Evolutionary conservation across 2,113 vertebrate species (phyloP).

Genomic region (Lophius piscatorius): DNA sequence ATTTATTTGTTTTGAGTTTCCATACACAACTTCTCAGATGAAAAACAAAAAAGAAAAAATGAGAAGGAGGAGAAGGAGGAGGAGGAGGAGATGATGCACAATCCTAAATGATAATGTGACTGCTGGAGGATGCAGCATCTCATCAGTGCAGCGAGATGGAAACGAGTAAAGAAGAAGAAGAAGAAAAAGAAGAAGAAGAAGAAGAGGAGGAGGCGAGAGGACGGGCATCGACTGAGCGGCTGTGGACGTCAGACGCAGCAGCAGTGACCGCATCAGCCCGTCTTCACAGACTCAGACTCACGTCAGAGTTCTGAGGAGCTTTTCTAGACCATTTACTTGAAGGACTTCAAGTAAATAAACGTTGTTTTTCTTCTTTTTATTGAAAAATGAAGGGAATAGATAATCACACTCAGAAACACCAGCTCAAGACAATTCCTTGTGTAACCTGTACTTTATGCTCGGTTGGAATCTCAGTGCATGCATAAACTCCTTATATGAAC

Average conservation of each 20-base stretch:
- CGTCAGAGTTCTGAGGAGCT: constrained; percentile 46
- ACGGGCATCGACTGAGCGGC: constrained; percentile 63
- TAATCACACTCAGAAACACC: constrained; percentile 75
- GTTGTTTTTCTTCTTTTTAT: constrained; percentile 20
- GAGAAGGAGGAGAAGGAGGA: not conserved
- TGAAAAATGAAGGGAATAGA: constrained; percentile 13
- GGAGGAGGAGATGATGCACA: constrained; percentile 11
- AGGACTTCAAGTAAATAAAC: constrained; percentile 34
- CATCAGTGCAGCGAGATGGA: constrained; percentile 20
- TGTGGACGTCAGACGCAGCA: constrained; percentile 43
- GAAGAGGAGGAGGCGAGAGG: constrained; percentile 24
- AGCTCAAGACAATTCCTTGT: constrained; percentile 78
- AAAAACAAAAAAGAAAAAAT: no score
- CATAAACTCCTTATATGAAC: constrained; percentile 74
- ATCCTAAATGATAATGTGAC: constrained; percentile 33
- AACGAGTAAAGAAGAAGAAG: constrained; percentile 1
- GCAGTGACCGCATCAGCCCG: constrained; percentile 65
- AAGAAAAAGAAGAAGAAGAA: not conserved
- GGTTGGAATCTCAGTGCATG: constrained; percentile 80
- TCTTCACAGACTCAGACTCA: constrained; percentile 19
- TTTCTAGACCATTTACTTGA: constrained; percentile 32
- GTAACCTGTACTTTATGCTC: constrained; percentile 75
- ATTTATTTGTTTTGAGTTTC: constrained; percentile 24
- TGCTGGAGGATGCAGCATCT: constrained; percentile 27
- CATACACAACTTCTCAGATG: constrained; percentile 7